Evolutionary conservation across 2,113 vertebrate genomes (phyloP).

Genomic region (Phoxinus phoxinus): DNA sequence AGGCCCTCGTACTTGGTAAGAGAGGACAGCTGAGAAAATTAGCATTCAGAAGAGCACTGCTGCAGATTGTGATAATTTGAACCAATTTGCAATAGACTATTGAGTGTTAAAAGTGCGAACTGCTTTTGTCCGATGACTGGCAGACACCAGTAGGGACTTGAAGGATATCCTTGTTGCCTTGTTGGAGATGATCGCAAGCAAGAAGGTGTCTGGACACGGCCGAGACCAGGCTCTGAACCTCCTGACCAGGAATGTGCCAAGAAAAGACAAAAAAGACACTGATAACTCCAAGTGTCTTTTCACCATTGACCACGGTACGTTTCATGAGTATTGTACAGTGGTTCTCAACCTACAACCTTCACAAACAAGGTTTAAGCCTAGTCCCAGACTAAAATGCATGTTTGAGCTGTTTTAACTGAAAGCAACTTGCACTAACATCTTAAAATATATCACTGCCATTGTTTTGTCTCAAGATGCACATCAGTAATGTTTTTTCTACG

Average conservation of each 20-base stretch:
- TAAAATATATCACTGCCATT: too few relatives aligned
- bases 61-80: background rate
- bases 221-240: constrained; percentile 94
- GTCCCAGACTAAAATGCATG: too few relatives aligned
- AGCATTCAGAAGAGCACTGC: background rate
- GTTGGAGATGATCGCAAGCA: constrained; percentile 88
- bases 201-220: constrained; percentile 91
- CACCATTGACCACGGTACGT: constrained; percentile 89
- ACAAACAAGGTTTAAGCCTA: too few relatives aligned
- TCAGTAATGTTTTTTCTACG: too few relatives aligned
- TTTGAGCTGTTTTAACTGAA: too few relatives aligned
- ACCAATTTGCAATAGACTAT: background rate
- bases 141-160: constrained; percentile 89
- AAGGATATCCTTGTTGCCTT: constrained; percentile 85
- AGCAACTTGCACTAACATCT: too few relatives aligned
- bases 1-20: constrained; percentile 89
- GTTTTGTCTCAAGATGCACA: too few relatives aligned
- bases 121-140: background rate
- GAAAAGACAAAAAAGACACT: constrained; percentile 78
- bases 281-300: constrained; percentile 87
- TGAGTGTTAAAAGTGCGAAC: background rate
- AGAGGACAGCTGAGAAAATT: background rate
- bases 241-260: constrained; percentile 90
- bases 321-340: too few relatives aligned
- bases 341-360: too few relatives aligned